Conservation (phyloP, 1,140 invertebrate species). For the Aethina tumida region DNA sequence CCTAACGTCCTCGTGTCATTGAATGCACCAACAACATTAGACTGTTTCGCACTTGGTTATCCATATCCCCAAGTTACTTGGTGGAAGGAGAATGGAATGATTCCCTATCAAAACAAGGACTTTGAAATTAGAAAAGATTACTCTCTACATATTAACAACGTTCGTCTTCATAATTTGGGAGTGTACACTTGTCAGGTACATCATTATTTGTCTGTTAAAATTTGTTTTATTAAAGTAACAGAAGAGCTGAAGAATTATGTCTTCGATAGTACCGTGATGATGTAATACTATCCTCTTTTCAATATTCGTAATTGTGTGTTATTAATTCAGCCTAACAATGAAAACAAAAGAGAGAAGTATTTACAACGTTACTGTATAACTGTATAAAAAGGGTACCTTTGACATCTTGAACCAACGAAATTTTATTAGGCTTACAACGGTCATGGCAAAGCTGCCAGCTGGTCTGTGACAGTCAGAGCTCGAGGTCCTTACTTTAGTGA, state of each 20-base stretch:
- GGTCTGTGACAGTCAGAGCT: constrained; percentile 60
- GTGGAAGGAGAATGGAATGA: constrained; percentile 66
- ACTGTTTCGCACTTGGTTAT: constrained; percentile 75
- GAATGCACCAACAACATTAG: constrained; percentile 56
- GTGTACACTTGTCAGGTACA: constrained; percentile 79
- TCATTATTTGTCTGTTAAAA: too few relatives aligned
- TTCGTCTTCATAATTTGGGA: constrained; percentile 62
- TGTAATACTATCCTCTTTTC: too few relatives aligned
- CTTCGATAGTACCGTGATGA: too few relatives aligned
- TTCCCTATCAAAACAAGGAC: constrained; percentile 55
- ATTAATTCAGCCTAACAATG: too few relatives aligned
- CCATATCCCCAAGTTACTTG: constrained; percentile 73
- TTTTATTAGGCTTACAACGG: constrained; percentile 83
- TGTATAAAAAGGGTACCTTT: too few relatives aligned
- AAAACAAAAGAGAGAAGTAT: too few relatives aligned
- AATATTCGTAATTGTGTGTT: too few relatives aligned
- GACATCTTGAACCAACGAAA: too few relatives aligned
- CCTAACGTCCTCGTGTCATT: constrained; percentile 54
- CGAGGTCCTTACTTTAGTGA: constrained; percentile 47
- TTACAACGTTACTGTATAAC: too few relatives aligned
- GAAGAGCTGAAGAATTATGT: too few relatives aligned
- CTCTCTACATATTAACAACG: constrained; percentile 59
- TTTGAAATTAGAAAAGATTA: constrained; percentile 67
- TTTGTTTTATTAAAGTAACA: too few relatives aligned
- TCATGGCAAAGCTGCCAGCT: constrained; percentile 61